Conservation (phyloP, 1,140 invertebrate genomes). For the Drosophila dunni region DNA sequence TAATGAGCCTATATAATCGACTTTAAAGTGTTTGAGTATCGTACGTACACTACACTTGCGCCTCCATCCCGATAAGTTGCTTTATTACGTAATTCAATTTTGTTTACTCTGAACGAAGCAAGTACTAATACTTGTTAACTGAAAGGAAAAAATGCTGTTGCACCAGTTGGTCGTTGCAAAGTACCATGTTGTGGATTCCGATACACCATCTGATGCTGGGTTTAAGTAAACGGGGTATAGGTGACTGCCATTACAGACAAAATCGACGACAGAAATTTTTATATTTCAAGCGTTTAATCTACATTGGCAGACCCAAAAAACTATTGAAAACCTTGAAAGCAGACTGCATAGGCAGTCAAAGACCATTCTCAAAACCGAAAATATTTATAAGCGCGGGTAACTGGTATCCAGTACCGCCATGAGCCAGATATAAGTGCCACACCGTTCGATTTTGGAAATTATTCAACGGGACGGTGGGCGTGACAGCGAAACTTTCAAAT, state of each 20-base stretch:
- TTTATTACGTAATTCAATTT: neutral
- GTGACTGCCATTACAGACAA: too few species aligned
- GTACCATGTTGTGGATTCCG: slow-evolving; percentile 4
- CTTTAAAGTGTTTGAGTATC: neutral
- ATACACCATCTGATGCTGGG: slow-evolving; percentile 8
- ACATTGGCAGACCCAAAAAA: too few species aligned
- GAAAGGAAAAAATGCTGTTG: slow-evolving; percentile 65
- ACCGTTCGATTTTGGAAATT: slow-evolving; percentile 71
- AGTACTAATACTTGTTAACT: slow-evolving; percentile 55
- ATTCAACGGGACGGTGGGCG: slow-evolving; percentile 57
- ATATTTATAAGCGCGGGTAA: neutral
- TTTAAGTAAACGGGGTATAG: too few species aligned
- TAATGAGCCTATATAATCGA: too few species aligned
- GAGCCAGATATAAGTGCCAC: slow-evolving; percentile 53
- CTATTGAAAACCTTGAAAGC: too few species aligned
- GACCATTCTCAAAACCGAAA: neutral
- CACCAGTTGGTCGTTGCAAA: slow-evolving; percentile 44
- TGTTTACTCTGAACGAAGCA: slow-evolving; percentile 21
- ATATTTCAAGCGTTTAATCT: too few species aligned
- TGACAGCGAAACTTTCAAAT: slow-evolving; percentile 73
- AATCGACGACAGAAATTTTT: too few species aligned
- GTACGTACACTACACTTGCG: neutral
- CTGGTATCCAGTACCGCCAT: slow-evolving; percentile 1
- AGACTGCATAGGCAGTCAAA: too few species aligned
- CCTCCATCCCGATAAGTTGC: neutral